Percentiles rank a stretch among this genome's conserved stretches.
Evolutionary conservation across 2,888 invertebrate species (phyloP).

Genomic region (Drosophila diplacantha): DNA sequence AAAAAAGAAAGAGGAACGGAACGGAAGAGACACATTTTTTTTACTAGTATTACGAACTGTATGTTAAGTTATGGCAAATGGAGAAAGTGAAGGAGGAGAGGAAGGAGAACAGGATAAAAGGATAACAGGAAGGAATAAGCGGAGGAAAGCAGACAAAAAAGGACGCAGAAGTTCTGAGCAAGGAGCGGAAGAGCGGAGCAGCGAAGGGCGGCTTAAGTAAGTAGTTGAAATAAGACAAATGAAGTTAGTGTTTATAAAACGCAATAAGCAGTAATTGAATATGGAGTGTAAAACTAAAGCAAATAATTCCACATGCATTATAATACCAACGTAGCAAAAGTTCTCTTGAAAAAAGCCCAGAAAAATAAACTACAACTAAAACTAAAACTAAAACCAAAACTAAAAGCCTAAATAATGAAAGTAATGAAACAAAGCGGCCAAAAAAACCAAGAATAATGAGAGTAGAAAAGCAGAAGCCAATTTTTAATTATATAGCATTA

Average conservation of each 20-base stretch:
- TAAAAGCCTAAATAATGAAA: conserved; percentile 24
- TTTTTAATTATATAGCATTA: conserved; percentile 49
- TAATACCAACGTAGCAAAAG: conserved; percentile 56
- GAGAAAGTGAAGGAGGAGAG: conserved; percentile 3
- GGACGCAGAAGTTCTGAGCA: not conserved
- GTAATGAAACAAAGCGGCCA: conserved; percentile 63
- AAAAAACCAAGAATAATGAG: conserved; percentile 32
- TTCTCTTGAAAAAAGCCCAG: conserved; percentile 47
- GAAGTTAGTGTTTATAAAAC: conserved; percentile 69
- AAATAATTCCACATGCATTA: conserved; percentile 35
- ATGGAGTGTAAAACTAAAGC: conserved; percentile 29
- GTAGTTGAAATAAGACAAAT: conserved; percentile 63
- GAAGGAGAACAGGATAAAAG: not conserved
- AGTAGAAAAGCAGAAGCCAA: conserved; percentile 46
- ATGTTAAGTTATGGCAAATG: conserved; percentile 42
- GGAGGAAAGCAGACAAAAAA: not conserved
- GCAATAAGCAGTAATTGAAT: conserved; percentile 55
- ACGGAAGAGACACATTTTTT: conserved; percentile 32
- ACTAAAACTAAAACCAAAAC: conserved; percentile 15
- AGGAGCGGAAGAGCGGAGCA: not conserved
- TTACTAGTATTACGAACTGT: conserved; percentile 42
- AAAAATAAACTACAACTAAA: conserved; percentile 33
- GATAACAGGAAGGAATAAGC: not conserved
- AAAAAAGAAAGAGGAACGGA: conserved; percentile 5
- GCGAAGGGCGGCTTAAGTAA: conserved; percentile 54